phyloP scores from a whole-genome alignment of 1,140 invertebrate genomes.

The Calosoma granatense region DNA sequence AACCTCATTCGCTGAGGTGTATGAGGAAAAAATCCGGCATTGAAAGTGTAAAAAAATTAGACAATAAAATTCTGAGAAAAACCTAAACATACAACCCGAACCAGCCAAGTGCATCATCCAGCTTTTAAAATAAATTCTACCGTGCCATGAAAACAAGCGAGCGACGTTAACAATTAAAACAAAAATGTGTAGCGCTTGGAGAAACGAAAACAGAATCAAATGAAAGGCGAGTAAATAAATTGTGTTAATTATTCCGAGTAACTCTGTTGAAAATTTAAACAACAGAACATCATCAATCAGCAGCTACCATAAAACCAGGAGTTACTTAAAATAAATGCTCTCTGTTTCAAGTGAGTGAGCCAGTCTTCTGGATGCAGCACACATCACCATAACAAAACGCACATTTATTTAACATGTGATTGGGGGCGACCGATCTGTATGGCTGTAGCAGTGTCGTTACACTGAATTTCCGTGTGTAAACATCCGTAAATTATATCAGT shows the following conservation, averaged over 20 bases:
- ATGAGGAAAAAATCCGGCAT: too few species aligned
- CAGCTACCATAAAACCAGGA: background rate
- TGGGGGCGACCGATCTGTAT: background rate
- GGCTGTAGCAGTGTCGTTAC: too few species aligned
- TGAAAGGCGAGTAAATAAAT: background rate
- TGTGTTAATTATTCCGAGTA: conserved; percentile 5
- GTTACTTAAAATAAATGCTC: background rate
- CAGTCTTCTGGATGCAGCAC: too few species aligned
- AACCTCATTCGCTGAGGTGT: too few species aligned
- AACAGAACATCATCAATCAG: conserved; percentile 5
- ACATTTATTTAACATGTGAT: conserved; percentile 3
- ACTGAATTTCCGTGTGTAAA: background rate
- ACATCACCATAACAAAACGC: too few species aligned
- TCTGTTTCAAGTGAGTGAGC: too few species aligned
- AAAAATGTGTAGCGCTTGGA: too few species aligned
- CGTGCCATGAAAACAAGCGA: background rate
- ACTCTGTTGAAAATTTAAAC: background rate
- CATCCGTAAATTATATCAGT: conserved; percentile 2
- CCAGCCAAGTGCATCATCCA: too few species aligned
- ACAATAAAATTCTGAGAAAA: too few species aligned
- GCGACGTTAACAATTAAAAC: background rate
- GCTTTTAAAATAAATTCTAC: background rate
- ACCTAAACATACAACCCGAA: too few species aligned
- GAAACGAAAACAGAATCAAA: background rate
- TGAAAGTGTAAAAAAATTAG: too few species aligned